phyloP scores from a whole-genome alignment of 2,888 invertebrate species.

The Buathra laborator region DNA sequence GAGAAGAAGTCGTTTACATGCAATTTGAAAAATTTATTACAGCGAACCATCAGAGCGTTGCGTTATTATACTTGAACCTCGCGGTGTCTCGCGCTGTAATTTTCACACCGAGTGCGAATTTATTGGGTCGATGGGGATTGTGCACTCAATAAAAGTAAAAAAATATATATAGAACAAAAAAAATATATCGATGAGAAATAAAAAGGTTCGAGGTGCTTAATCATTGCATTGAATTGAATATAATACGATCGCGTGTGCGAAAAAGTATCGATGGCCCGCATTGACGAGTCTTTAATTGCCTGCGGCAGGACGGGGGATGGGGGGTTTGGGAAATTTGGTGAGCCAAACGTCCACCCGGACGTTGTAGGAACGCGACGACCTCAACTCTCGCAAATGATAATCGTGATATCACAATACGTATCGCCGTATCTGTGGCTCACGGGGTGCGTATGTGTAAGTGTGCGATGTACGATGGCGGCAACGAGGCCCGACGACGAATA shows the following conservation, averaged over 20 bases:
- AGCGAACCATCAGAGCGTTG: constrained; percentile 18
- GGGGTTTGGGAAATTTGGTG: neutral
- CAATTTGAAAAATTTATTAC: constrained; percentile 47
- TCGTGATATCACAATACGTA: constrained; percentile 72
- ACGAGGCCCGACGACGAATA: constrained; percentile 28
- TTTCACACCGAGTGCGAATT: neutral
- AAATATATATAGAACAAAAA: too few species aligned
- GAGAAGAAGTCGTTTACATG: constrained; percentile 12
- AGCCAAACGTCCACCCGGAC: constrained; percentile 46
- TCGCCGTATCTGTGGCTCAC: neutral
- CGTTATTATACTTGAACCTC: constrained; percentile 6
- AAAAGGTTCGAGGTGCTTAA: constrained; percentile 14
- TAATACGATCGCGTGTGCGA: constrained; percentile 15
- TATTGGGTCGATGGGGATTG: neutral
- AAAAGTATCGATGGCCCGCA: constrained; percentile 3
- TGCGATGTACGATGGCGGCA: constrained; percentile 18
- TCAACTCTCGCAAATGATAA: constrained; percentile 63
- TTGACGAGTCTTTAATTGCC: constrained; percentile 1
- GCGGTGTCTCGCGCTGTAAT: neutral
- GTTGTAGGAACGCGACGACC: constrained; percentile 26
- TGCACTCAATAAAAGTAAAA: neutral
- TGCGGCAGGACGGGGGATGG: neutral
- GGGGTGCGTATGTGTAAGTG: constrained; percentile 45
- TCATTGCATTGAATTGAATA: constrained; percentile 7
- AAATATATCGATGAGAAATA: constrained; percentile 4